phyloP scores from a whole-genome alignment of 2,888 invertebrate species.

The Dioctria rufipes region DNA sequence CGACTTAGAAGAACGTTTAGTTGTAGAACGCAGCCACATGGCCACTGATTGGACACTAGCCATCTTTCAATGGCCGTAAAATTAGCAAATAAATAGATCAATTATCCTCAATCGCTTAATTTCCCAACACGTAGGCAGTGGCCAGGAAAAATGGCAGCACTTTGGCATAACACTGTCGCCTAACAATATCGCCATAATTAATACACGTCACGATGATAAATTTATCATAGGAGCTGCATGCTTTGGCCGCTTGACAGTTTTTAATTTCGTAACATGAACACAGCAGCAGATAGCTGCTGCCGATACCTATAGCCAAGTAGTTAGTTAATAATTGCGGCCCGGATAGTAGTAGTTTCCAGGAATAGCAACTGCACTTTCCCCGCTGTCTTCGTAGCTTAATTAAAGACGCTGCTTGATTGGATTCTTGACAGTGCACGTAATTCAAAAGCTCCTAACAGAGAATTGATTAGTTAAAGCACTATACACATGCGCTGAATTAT shows the following conservation, averaged over 20 bases:
- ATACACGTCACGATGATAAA: constrained; percentile 62
- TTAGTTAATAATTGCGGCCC: constrained; percentile 17
- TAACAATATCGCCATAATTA: constrained; percentile 62
- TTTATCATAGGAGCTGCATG: constrained; percentile 59
- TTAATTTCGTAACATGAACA: constrained; percentile 36
- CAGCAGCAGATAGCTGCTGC: background rate
- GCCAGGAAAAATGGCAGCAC: constrained; percentile 46
- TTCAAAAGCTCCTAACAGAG: background rate
- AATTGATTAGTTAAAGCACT: too few species aligned
- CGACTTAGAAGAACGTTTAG: background rate
- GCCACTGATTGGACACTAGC: constrained; percentile 5
- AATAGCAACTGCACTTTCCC: constrained; percentile 15
- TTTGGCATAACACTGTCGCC: constrained; percentile 60
- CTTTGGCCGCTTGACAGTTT: constrained; percentile 40
- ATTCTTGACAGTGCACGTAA: background rate
- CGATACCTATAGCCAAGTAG: constrained; percentile 9
- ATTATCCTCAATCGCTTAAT: constrained; percentile 62
- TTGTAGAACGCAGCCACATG: constrained; percentile 37
- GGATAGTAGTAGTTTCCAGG: constrained; percentile 21
- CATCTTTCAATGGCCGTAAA: constrained; percentile 58
- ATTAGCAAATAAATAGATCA: constrained; percentile 63
- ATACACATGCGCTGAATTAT: too few species aligned
- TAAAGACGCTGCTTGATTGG: constrained; percentile 39
- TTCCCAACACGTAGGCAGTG: constrained; percentile 47
- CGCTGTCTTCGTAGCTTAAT: constrained; percentile 27